Evolutionary conservation across 2,888 invertebrate species (phyloP), one percentile per base, ranked within the genome.

Genomic region (Ochlodes sylvanus): DNA sequence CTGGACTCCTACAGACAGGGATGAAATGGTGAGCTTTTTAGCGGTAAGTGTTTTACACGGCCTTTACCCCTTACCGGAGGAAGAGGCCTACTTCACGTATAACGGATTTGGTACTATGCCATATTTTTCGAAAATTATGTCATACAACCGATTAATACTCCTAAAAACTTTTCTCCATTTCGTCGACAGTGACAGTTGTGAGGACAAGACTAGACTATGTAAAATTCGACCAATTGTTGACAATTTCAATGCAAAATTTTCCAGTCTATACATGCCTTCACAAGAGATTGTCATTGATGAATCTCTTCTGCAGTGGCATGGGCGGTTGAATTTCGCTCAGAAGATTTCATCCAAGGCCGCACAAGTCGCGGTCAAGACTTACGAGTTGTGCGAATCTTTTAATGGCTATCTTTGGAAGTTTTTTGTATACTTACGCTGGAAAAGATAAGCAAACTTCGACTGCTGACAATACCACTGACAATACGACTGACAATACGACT

Each of bases 261-360:
- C 71, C 1, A 63, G 32, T 2, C 54, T 76, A 21, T 79, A 76
- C 66, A 61, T 57, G 14, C 75, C 75, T 17, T n/a, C 50, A 2
- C 76, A 76, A 68, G 70, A 77, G 27, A 76, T 77, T 58, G 73
- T 56, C 42, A 75, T 79, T 19, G 78, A 77, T 56, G 77, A 79
- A 41, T 77, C 76, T 0, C 74, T 76, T 12, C 60, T 80, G 3
- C 75, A 78, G 70, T 77, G 74, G 75, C 72, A 72, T n/a, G 76
- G 76, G 19, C 44, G 75, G 52, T 19, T 77, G 17, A 68, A 62
- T 52, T 76, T 78, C 10, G 70, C 73, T 34, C 76, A 77, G 55
- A 76, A 74, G 38, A 76, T 76, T 57, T 7, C 63, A 0, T 34
- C 72, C 0, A 77, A 76, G 44, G 75, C 73, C 1, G 73, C 73